Evolutionary conservation across 2,797 vertebrate species (phyloP), one percentile per base, ranked within the genome.

Genomic region (Poecilia wingei): DNA sequence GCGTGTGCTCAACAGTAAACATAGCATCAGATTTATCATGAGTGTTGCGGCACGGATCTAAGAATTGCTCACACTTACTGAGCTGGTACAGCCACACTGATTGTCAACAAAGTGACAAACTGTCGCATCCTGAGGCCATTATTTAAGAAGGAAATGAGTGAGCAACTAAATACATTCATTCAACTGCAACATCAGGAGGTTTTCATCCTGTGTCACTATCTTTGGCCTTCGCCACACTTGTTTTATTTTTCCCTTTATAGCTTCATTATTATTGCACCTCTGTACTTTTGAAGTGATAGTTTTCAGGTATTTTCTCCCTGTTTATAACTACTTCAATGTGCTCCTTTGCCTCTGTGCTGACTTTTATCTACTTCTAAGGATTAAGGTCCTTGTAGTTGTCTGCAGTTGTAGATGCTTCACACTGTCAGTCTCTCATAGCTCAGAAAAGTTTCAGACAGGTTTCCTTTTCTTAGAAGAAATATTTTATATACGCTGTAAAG

Each of bases 1-100:
- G n/a, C 6, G 39, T 70, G 64, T 20, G 43, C 43, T 72, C 25
- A 9, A 70, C 43, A 61, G 61, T 46, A 46, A 31, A n/a, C 73
- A 39, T 28, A 47, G 74, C 74, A 76, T 36, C 10, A 33, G 33
- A 85, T 83, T 61, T 72, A 69, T 78, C 45, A 12, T n/a, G 1
- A 7, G 16, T 13, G 13, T 31, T 81, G 10, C 6, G 28, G 79
- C 49, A 53, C 53, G 51, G 47, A 75, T 75, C 55, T 46, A 1
- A 22, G 13, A 25, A 46, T 41, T n/a, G 53, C 46, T 72, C 47
- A n/a, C 46, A 12, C 20, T 46, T 73, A 75, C 72, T 70, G 47
- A 70, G 51, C 49, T 66, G 49, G 25, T 73, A 18, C 41, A 14
- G 6, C 16, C 46, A 73, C 36, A 43, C 46, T 25, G 41, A 79